phyloP scores from a whole-genome alignment of 2,797 vertebrate species.

The Phataginus tricuspis region DNA sequence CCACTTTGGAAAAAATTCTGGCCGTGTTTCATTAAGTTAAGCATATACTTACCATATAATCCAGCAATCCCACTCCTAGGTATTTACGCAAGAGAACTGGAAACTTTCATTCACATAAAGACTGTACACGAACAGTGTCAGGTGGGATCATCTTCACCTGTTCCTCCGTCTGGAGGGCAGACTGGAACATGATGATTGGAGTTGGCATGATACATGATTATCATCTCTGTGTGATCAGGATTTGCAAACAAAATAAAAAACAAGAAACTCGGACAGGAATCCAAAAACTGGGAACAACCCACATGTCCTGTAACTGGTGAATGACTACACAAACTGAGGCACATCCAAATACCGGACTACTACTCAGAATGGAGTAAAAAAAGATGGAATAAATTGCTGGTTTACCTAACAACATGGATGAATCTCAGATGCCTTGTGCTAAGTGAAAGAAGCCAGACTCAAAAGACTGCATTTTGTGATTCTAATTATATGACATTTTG shows the following conservation, averaged over 20 bases:
- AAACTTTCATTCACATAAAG: not conserved
- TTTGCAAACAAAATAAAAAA: conserved; percentile 43
- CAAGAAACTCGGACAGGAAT: not conserved
- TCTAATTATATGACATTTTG: not conserved
- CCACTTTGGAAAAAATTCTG: not conserved
- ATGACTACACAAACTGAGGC: not conserved
- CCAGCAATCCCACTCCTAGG: not conserved
- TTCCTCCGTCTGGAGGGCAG: conserved; percentile 87
- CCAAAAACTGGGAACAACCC: not conserved
- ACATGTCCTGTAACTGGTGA: not conserved
- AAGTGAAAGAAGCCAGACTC: conserved; percentile 33
- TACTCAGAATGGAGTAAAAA: not conserved
- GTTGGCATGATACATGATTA: conserved; percentile 85
- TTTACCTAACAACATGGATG: not conserved
- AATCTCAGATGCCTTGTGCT: not conserved
- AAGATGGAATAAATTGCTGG: not conserved
- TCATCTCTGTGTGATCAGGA: conserved; percentile 48
- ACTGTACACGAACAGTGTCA: conserved; percentile 77
- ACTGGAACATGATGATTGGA: conserved; percentile 85
- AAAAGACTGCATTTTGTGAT: not conserved
- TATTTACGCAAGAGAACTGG: not conserved
- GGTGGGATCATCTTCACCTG: conserved; percentile 94
- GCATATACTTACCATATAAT: not conserved
- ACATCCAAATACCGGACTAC: not conserved
- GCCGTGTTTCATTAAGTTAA: not conserved